Conservation (phyloP, 1,140 invertebrate genomes). For the Drosophila ogumai region DNA sequence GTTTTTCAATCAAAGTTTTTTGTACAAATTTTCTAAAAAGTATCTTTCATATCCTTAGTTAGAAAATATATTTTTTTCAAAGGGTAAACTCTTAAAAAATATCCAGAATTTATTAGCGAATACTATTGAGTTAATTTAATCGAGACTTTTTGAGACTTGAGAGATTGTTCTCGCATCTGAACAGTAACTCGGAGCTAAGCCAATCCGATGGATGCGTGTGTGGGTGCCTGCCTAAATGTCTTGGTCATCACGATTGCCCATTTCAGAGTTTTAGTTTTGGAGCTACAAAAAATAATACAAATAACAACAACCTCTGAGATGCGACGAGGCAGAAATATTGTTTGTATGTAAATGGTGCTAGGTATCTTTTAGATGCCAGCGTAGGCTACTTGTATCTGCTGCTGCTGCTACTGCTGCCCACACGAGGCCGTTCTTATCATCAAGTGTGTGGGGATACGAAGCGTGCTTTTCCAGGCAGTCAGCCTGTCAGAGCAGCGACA, state of each 20-base stretch:
- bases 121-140: no score
- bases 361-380: slow-evolving; percentile 25
- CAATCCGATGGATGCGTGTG: slow-evolving; percentile 9
- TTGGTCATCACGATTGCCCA: slow-evolving; percentile 27
- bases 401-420: slow-evolving; percentile 20
- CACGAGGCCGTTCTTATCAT: slow-evolving; percentile 39
- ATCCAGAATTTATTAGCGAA: background rate
- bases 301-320: background rate
- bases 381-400: slow-evolving; percentile 26
- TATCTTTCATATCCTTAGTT: background rate
- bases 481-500: slow-evolving; percentile 2
- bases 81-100: background rate
- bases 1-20: background rate
- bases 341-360: slow-evolving; percentile 21
- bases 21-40: background rate
- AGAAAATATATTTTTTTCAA: no score
- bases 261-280: slow-evolving; percentile 12
- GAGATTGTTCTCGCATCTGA: background rate
- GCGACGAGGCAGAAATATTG: background rate
- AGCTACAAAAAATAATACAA: slow-evolving; percentile 7
- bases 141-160: background rate
- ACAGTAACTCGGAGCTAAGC: slow-evolving; percentile 1
- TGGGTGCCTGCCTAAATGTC: slow-evolving; percentile 29
- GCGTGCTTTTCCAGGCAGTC: slow-evolving; percentile 46
- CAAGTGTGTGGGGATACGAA: slow-evolving; percentile 14